Conservation (phyloP, 2,888 invertebrate genomes). For the Diloba caeruleocephala region DNA sequence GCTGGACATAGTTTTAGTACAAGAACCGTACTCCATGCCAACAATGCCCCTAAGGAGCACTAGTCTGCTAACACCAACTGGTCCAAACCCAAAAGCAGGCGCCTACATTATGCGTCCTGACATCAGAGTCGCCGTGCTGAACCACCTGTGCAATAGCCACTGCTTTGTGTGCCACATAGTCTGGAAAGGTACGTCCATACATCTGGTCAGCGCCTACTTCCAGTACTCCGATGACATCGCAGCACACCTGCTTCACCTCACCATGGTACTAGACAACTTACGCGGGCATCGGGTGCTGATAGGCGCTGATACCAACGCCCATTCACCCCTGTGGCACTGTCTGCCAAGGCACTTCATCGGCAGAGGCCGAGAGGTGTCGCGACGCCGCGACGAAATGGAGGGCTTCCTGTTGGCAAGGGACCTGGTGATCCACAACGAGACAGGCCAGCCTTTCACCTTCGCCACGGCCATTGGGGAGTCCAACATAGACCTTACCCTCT, state of each 20-base stretch:
- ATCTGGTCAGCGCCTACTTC: constrained; percentile 12
- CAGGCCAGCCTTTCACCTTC: constrained; percentile 33
- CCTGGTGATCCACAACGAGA: background rate
- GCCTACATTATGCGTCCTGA: too few species aligned
- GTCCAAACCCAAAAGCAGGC: too few species aligned
- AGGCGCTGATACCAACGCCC: constrained; percentile 49
- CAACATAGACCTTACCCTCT: constrained; percentile 51
- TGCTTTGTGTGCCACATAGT: too few species aligned
- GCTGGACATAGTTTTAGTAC: constrained; percentile 47
- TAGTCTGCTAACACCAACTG: too few species aligned
- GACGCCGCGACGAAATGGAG: background rate
- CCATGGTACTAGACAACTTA: constrained; percentile 15
- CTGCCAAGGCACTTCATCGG: constrained; percentile 35
- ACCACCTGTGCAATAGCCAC: too few species aligned
- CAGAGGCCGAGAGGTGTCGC: constrained; percentile 13
- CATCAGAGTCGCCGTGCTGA: too few species aligned
- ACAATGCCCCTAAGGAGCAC: too few species aligned
- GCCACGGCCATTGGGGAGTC: constrained; percentile 32
- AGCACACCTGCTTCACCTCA: constrained; percentile 30
- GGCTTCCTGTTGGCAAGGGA: background rate
- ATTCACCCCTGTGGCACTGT: constrained; percentile 56
- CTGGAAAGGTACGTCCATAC: too few species aligned
- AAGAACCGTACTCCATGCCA: constrained; percentile 19
- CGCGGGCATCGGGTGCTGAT: constrained; percentile 15
- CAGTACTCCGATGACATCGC: background rate